Conservation (phyloP, 92 coral and sea anemone genomes). For the Bergia sp. region DNA sequence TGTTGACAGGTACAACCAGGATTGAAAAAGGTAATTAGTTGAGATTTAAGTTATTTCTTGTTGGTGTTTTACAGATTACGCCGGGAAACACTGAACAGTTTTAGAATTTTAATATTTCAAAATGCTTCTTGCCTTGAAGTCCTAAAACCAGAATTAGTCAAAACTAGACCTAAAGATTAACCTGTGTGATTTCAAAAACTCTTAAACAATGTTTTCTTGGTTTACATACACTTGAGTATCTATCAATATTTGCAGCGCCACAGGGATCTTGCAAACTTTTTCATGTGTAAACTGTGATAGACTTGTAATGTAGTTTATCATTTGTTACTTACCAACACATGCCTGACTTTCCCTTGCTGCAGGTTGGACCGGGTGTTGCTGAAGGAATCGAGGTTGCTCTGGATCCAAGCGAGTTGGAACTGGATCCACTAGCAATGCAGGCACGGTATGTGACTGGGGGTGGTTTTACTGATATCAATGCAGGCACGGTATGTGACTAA, state of each 20-base stretch:
- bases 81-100: too few species aligned
- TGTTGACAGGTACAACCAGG: conserved; percentile 48
- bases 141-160: not conserved
- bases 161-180: not conserved
- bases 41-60: too few species aligned
- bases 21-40: conserved; percentile 34
- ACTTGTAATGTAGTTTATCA: not conserved
- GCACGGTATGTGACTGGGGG: conserved; percentile 75
- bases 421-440: conserved; percentile 99
- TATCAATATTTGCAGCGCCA: not conserved
- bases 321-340: not conserved
- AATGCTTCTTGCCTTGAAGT: not conserved
- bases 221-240: not conserved
- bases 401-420: conserved; percentile 98
- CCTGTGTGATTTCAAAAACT: not conserved
- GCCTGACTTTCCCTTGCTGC: not conserved
- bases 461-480: not conserved
- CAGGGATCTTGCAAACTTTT: too few species aligned
- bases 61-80: not conserved
- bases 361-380: conserved; percentile 86
- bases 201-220: not conserved
- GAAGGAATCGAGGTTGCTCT: conserved; percentile 98
- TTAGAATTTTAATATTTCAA: not conserved
- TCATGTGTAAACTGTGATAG: not conserved
- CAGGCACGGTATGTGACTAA: conserved; percentile 75